Base-by-base conservation (phyloP, 2,888 invertebrate genomes). In the Lymantria monacha region DNA sequence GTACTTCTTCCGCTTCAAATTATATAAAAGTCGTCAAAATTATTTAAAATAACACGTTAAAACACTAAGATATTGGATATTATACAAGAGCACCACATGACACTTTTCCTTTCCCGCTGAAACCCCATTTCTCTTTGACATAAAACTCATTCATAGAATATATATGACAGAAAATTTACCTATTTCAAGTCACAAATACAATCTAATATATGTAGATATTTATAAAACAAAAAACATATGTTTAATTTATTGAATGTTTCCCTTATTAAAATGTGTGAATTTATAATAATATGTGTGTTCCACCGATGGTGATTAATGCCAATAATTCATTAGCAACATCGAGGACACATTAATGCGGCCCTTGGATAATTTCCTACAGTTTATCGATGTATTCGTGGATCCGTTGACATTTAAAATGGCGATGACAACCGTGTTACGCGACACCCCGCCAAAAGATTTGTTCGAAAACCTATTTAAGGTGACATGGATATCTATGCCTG, bases 381-480 rank as follows among this genome's bases (percentile, higher is more conserved):
- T 79, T 75, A 77, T 79, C 70, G 73, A 61, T 53, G 62, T 76
- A 74, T 77, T 79, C 70, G 72, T 61, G 54, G 64, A 30, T 45
- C 62, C 68, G 81, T 59, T 75, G 79, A 79, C 81, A 76, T 61
- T 59, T 68, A 60, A 70, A 74, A 83, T 70, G 76, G 80, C 74
- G 80, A 59, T 62, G 77, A 79, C 74, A 76, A 64, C 54, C 59
- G 51, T 57, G 63, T 71, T 73, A 74, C 74, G 67, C 61, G 71
- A 63, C 67, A 61, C 51, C 53, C 61, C 63, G 82, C 55, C 44
- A 75, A 87, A 74, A 73, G 83, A 85, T 86, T 85, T 86, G 83
- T 83, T 69, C 66, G 57, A 56, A 72, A 78, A 72, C 76, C 83
- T 81, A 85, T 84, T 84, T 78, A 66, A 51, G 73, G 70, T 72